These are phyloP conservation scores for Trachelus iudaicus DNA, from an alignment of 2,888 invertebrate species.

Conservation along the genomic window DNA sequence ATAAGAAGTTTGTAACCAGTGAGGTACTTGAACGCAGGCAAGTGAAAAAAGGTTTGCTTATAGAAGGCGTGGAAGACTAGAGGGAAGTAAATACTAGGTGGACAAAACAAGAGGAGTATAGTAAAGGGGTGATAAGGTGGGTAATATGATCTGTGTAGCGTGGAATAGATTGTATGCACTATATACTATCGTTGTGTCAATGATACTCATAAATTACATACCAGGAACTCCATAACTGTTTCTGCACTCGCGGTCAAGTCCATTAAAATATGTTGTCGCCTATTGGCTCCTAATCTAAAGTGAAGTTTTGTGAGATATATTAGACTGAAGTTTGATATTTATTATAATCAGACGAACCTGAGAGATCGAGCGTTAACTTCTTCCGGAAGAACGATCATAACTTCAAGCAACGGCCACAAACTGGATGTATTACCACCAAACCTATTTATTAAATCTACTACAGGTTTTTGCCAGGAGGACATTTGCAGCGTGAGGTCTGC, in stretches of 20 bases:
- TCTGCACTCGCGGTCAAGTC: constrained; percentile 83
- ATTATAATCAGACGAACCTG: constrained; percentile 57
- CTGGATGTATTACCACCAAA: constrained; percentile 74
- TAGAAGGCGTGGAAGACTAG: no score
- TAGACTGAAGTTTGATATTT: constrained; percentile 10
- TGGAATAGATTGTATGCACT: neutral
- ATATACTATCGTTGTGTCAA: neutral
- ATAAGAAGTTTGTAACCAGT: no score
- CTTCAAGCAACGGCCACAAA: constrained; percentile 88
- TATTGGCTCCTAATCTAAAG: constrained; percentile 83
- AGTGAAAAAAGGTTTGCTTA: no score
- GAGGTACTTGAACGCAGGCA: no score
- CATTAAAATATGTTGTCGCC: constrained; percentile 84
- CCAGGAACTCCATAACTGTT: constrained; percentile 82
- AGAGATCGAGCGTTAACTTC: constrained; percentile 88
- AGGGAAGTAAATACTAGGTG: no score
- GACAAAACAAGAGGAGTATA: no score
- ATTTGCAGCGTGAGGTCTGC: constrained; percentile 95
- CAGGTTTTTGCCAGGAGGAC: constrained; percentile 91
- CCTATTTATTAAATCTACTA: constrained; percentile 83
- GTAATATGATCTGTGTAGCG: neutral
- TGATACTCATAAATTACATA: constrained; percentile 47
- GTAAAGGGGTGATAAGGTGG: neutral
- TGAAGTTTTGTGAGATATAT: neutral
- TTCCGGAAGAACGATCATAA: constrained; percentile 94